Evolutionary conservation across 2,113 vertebrate species (phyloP).

Genomic region (Lophura nycthemera): DNA sequence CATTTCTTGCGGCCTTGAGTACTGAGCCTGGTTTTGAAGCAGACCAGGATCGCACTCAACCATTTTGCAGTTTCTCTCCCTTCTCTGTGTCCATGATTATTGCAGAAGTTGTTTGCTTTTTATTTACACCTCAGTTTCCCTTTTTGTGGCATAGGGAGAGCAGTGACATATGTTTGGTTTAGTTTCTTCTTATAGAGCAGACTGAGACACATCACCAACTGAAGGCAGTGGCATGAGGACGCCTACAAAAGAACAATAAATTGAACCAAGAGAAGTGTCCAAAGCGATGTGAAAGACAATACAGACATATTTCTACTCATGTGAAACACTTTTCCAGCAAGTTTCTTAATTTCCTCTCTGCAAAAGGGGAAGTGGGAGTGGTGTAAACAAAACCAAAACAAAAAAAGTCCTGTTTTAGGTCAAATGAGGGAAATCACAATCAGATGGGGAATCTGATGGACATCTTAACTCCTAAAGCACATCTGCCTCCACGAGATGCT

Average conservation of each 20-base stretch:
- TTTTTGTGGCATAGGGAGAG: neutral
- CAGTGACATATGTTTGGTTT: neutral
- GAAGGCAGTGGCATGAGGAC: neutral
- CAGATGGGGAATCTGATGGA: neutral
- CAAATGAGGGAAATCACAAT: neutral
- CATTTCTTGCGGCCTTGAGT: neutral
- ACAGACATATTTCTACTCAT: neutral
- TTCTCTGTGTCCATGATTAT: neutral
- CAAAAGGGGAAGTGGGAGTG: neutral
- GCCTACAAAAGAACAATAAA: neutral
- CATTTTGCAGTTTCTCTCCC: neutral
- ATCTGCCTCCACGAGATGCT: neutral
- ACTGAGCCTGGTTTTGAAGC: neutral
- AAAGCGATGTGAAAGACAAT: neutral
- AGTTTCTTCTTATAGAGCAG: neutral
- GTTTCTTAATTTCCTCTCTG: neutral
- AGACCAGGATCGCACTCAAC: neutral
- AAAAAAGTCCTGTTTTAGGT: neutral
- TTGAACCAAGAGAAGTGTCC: neutral
- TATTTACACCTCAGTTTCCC: neutral
- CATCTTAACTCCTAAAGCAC: neutral
- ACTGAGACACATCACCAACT: neutral
- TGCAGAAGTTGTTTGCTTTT: neutral
- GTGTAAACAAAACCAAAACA: neutral
- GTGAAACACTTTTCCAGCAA: neutral